Evolutionary conservation across 2,797 vertebrate species (phyloP).

Genomic region (Buceros bicornis): DNA sequence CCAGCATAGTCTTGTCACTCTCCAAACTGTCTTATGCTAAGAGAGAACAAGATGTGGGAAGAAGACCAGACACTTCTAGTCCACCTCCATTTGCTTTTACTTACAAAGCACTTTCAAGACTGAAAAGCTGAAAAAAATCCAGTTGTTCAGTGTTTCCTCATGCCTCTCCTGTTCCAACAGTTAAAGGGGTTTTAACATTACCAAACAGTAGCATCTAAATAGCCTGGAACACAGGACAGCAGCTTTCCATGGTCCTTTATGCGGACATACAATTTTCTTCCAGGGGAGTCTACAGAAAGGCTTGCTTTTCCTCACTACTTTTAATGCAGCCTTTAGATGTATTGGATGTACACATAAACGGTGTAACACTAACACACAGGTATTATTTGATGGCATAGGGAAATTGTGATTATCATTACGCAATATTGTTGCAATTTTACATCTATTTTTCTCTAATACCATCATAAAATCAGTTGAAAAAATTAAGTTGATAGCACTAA

Average conservation of each 20-base stretch:
- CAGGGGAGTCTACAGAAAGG: neutral
- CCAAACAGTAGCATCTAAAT: neutral
- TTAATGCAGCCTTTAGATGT: neutral
- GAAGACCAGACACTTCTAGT: neutral
- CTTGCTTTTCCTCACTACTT: neutral
- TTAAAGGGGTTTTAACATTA: neutral
- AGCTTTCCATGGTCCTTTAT: neutral
- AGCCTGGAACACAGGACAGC: neutral
- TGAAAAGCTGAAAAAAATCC: neutral
- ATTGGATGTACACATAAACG: neutral
- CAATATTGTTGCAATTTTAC: neutral
- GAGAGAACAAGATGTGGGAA: neutral
- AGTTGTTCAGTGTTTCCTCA: neutral
- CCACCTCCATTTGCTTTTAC: neutral
- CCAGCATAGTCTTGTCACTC: neutral
- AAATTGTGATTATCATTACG: neutral
- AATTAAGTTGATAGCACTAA: neutral
- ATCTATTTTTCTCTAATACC: neutral
- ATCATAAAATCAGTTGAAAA: neutral
- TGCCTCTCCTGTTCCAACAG: neutral
- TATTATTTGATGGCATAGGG: neutral
- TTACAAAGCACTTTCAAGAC: neutral
- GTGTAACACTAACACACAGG: neutral
- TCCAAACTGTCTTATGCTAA: neutral
- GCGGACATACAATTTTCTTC: neutral